Base-by-base conservation (phyloP, 1,140 invertebrate species). In the Coenobita brevimanus region DNA sequence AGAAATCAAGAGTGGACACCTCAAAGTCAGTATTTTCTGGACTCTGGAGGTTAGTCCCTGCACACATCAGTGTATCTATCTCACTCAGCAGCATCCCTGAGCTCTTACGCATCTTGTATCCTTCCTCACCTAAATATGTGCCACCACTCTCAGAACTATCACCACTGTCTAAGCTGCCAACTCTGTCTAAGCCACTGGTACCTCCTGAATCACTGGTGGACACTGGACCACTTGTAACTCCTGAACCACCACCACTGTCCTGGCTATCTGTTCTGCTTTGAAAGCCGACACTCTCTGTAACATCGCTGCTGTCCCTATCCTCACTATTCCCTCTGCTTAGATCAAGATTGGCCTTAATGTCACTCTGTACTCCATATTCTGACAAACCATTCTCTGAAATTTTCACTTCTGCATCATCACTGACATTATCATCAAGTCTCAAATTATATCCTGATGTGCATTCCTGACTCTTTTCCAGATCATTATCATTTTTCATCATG, bases 1-100 rank as follows among this genome's bases (percentile, higher is more conserved):
- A 81, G 54, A 87, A 80, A 38, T 87, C 85, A 2, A 87, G 62
- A 13, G 41, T 80, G 30, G 62, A 57, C 4, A 87, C 43, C 17
- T 81, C 85, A 73, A 80, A 54, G 57, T 73, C 85, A 27, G 76
- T 57, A 41, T 17, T 50, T 6, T 41, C 67, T 0, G 85, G 76
- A 38, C 85, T 87, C 21, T 46, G 71, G 21, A 8, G 43, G 46
- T 27, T 8, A 27, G 73, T 33, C 43, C 46, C 33, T 2, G 36
- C 46, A n/a, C 69, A 43, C 36, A 85, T 24, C 13, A 85, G 82
- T 8, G 6, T 64, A 21, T 71, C 73, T 24, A 85, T 85, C 27
- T 85, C 82, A 46, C 46, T 78, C n/a, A 43, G 57, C 64, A 85
- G 54, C 4, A 36, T 43, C 6, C 54, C 33, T 33, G 1, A 6